These are phyloP conservation scores for Zaprionus taronus DNA, from an alignment of 1,140 invertebrate species.

Conservation along the genomic window DNA sequence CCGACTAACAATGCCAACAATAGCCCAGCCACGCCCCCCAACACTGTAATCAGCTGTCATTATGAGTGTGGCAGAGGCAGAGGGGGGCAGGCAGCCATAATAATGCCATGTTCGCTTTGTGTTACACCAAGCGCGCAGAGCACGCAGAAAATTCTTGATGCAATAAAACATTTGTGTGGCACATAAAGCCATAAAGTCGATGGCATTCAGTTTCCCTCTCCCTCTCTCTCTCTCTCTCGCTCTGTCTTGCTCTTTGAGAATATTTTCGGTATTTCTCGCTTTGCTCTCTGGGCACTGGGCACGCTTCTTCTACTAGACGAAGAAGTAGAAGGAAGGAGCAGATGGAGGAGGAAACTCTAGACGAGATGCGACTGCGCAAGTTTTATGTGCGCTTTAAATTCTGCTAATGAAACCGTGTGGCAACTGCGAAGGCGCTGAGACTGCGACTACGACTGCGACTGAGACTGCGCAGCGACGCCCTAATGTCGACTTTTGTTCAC, in stretches of 20 bases:
- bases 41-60: constrained; percentile 46
- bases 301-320: not conserved
- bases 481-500: constrained; percentile 66
- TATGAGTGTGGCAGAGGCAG: not conserved
- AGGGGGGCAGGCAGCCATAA: constrained; percentile 65
- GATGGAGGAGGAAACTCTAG: constrained; percentile 43
- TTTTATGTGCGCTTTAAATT: constrained; percentile 76
- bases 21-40: constrained; percentile 21
- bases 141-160: constrained; percentile 5
- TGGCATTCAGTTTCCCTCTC: constrained; percentile 19
- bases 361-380: constrained; percentile 42
- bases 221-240: not conserved
- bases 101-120: constrained; percentile 73
- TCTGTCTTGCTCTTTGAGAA: not conserved
- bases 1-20: constrained; percentile 46
- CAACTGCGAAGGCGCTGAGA: constrained; percentile 4
- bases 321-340: not conserved
- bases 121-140: constrained; percentile 55
- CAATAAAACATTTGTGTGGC: constrained; percentile 39
- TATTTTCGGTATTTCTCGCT: constrained; percentile 33
- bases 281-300: constrained; percentile 8
- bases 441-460: constrained; percentile 11
- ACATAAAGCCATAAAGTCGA: constrained; percentile 48
- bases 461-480: constrained; percentile 34
- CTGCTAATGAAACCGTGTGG: constrained; percentile 54